A percentile compares a stretch with the other conserved stretches of the same genome.
Evolutionary conservation across 2,113 vertebrate genomes (phyloP).

Genomic region (Mus spicilegus): DNA sequence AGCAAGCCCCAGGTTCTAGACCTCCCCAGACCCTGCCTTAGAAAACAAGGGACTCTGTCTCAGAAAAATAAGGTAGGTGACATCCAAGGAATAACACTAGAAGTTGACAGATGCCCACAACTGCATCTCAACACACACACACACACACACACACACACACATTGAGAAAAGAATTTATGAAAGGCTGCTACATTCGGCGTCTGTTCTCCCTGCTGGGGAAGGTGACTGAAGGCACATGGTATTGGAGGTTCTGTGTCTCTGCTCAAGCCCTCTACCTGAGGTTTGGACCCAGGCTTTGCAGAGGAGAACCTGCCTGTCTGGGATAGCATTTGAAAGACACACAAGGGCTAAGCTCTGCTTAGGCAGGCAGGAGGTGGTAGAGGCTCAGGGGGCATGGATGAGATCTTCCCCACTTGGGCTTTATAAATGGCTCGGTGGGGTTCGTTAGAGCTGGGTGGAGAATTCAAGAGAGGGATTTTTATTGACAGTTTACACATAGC

Average conservation of each 20-base stretch:
- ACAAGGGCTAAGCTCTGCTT: neutral
- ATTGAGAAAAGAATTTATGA: neutral
- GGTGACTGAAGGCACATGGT: fast-evolving
- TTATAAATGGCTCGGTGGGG: slow-evolving; percentile 72
- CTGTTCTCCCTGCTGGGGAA: too few species aligned
- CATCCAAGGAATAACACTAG: neutral
- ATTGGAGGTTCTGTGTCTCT: neutral
- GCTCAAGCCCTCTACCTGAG: neutral
- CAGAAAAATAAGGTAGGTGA: too few species aligned
- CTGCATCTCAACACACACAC: neutral
- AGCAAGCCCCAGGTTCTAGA: neutral
- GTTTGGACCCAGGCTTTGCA: neutral
- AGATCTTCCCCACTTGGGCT: slow-evolving; percentile 73
- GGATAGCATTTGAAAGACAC: neutral
- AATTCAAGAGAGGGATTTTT: slow-evolving; percentile 70
- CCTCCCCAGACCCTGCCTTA: neutral
- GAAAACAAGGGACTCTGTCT: neutral
- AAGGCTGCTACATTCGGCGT: neutral
- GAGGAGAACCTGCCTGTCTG: neutral
- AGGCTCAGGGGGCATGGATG: neutral
- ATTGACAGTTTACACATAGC: slow-evolving; percentile 68
- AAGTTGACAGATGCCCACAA: neutral
- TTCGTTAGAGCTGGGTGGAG: slow-evolving; percentile 76
- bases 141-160: neutral
- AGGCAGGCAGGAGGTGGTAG: neutral